Conservation (phyloP, 2,888 invertebrate genomes). For the Coleophora deauratella region DNA sequence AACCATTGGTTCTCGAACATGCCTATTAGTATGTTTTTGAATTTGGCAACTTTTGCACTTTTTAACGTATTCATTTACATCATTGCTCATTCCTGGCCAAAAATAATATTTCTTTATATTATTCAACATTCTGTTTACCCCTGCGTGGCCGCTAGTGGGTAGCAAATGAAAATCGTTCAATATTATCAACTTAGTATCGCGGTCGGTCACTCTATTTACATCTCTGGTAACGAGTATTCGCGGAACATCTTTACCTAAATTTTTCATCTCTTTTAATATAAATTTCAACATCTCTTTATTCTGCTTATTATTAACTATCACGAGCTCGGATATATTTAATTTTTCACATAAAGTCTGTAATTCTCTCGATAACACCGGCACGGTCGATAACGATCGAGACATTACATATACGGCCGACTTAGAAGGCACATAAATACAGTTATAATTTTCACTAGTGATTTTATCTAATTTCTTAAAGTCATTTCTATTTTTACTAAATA, state of each 20-base stretch:
- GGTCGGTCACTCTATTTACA: slow-evolving; percentile 1
- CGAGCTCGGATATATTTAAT: neutral
- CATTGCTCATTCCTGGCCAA: slow-evolving; percentile 6
- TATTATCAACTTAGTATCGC: slow-evolving; percentile 7
- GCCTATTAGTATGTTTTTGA: too few relatives aligned
- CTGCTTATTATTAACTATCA: neutral
- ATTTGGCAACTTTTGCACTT: slow-evolving; percentile 12
- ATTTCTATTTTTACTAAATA: neutral
- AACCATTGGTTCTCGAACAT: slow-evolving; percentile 8
- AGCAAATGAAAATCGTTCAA: slow-evolving; percentile 13
- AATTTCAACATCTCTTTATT: neutral
- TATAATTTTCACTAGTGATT: neutral
- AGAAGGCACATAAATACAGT: neutral
- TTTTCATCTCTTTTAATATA: neutral
- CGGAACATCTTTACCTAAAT: neutral
- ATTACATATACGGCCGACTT: neutral
- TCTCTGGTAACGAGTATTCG: neutral
- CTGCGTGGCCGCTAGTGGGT: slow-evolving; percentile 13
- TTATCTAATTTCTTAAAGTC: neutral
- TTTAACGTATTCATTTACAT: neutral
- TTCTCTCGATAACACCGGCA: neutral
- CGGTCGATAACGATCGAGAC: too few relatives aligned
- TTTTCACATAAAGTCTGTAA: neutral
- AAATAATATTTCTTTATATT: too few relatives aligned
- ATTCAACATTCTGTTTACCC: too few relatives aligned